Base-by-base conservation (phyloP, 1,140 invertebrate genomes). In the Penaeus vannamei region DNA sequence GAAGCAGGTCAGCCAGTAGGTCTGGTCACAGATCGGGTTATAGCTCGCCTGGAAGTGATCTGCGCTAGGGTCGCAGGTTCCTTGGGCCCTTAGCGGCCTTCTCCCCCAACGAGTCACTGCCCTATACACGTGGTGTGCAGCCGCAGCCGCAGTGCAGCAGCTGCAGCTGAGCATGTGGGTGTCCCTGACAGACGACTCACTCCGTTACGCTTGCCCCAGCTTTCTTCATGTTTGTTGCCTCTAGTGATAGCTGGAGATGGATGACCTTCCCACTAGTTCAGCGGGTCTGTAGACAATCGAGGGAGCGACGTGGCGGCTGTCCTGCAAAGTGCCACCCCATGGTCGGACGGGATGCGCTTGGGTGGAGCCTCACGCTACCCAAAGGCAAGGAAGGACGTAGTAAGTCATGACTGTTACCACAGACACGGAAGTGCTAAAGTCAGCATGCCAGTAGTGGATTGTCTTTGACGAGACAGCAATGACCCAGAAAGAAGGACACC, bases 11-110 rank as follows among this genome's bases (percentile, higher is more conserved):
- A 77, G 91, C 91, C 84, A 91, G 91, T 83, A 90, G 91, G 89
- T 91, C 91, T 85, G 91, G 91, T 60, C 91, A 91, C 64, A 90
- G 91, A 89, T 91, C 91, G 46, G 91, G 91, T 85, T 91, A 91
- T 61, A 91, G 91, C 87, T 91, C 91, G 60, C 91, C 91, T 62
- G 91, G 91, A 84, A 91, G 91, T 72, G 91, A 91, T 86, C 91
- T 91, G 69, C 91, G 91, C 87, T 91, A 86, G 89, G 77, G 79
- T 76, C 32, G 69, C 64, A 83, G 77, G 79, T 76, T 84, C 61
- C 69, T 79, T 66, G 42, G 66, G 77, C 77, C 72, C 29, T 72
- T 32, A 66, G 59, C 83, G 62, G 87, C 83, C 83, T 89, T 84
- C 87, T 76, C 72, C 72, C 82, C 87, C 62, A 89, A 84, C 87